These are phyloP conservation scores for Gnathonemus echidnorhynchus DNA, from an alignment of 2,113 vertebrate species.

Conservation along the genomic window DNA sequence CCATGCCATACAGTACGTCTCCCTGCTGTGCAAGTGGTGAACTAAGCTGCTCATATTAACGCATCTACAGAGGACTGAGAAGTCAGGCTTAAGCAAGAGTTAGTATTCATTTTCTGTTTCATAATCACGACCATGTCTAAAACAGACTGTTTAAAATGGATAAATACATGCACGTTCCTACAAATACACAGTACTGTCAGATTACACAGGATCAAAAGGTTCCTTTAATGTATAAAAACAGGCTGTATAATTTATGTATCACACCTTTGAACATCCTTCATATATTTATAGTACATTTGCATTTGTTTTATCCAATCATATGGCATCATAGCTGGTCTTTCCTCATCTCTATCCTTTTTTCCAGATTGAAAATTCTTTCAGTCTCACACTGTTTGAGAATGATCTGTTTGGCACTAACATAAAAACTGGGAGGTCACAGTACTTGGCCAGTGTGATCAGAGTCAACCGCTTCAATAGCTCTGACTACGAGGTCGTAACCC, in stretches of 20 bases:
- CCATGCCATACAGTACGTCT: neutral
- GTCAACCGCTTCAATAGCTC: constrained; percentile 95
- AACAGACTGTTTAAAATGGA: neutral
- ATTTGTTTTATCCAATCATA: neutral
- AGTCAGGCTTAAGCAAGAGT: neutral
- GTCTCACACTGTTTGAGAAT: constrained; percentile 92
- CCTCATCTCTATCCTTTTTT: neutral
- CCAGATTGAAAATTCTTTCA: constrained; percentile 87
- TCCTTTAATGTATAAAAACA: neutral
- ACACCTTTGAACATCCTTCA: neutral
- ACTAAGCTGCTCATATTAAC: neutral
- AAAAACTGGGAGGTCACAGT: constrained; percentile 83
- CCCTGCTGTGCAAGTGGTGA: neutral
- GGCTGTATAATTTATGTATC: neutral
- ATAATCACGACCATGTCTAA: neutral
- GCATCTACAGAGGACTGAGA: neutral
- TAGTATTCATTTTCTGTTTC: neutral
- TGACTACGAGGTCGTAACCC: constrained; percentile 84
- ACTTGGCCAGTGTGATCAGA: constrained; percentile 89
- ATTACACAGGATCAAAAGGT: neutral
- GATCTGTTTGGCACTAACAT: constrained; percentile 93
- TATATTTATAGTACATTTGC: neutral
- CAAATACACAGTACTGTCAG: neutral
- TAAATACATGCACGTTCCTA: neutral
- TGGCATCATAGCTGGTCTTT: neutral